Base-by-base conservation (phyloP, 2,888 invertebrate genomes). In the Hypolimnas misippus region DNA sequence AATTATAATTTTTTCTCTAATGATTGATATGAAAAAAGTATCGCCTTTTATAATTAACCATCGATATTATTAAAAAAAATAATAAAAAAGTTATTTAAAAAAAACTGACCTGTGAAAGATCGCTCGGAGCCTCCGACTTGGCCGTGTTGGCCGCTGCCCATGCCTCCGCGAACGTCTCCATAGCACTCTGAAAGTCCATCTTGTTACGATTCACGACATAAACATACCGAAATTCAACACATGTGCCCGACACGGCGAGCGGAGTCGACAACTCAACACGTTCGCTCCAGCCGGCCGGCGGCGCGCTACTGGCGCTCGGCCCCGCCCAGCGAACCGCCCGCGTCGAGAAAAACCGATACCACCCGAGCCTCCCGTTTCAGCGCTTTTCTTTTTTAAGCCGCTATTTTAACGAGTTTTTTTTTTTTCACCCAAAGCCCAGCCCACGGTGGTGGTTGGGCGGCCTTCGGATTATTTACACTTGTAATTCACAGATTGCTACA, bases 111-210 rank as follows among this genome's bases (percentile, higher is more conserved):
- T 96, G 96, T 69, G 94, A 93, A 73, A 94, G 92, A 78, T 95
- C 93, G 70, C 89, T 89, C 17, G 92, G 87, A 35, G 87, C 92
- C 72, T 93, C 93, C 70, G 93, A 92, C 87, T 96, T 96, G 78
- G 96, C 95, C 19, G 89, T 89, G 69, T 91, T 91, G 87, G 97
- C 98, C 73, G 98, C 98, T 77, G 98, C 97, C 98, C 98, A 98
- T 76, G 98, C 98, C 93, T 98, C 98, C 73, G 98, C 98, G 89
- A 98, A 98, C 76, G 98, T 98, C 94, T 98, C 98, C 98, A 98
- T 98, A 78, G 98, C 98, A 94, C 98, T 98, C 94, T 98, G 97
- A 94, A 98, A 98, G 96, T 98, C 98, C 98, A 98, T 98, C 85
- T 89, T 89, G 83, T 74, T 77, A 75, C 77, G 67, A 84, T 79